Percentiles rank a stretch among this genome's conserved stretches.
Conservation (phyloP, 2,888 invertebrate species). For the Leucania comma region DNA sequence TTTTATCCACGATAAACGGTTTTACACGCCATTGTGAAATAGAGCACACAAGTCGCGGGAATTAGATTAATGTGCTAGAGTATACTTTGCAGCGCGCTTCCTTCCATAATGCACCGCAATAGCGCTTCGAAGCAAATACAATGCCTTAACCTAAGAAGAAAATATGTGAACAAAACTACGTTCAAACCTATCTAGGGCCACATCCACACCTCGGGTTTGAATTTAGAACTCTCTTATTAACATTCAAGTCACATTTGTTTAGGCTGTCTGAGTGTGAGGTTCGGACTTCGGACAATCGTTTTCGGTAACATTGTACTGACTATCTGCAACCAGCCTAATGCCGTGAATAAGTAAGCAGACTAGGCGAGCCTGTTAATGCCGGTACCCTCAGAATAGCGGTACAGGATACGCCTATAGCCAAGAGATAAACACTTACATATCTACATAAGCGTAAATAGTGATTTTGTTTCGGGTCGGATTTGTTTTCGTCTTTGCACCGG, state of each 20-base stretch:
- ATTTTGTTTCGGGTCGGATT: constrained; percentile 59
- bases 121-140: constrained; percentile 43
- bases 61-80: constrained; percentile 56
- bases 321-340: constrained; percentile 65
- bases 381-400: constrained; percentile 55
- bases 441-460: constrained; percentile 64
- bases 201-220: constrained; percentile 44
- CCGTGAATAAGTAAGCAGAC: constrained; percentile 69
- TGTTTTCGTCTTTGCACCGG: constrained; percentile 54
- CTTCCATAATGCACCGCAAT: constrained; percentile 54
- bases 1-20: constrained; percentile 25
- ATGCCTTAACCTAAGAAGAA: constrained; percentile 35
- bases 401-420: constrained; percentile 55
- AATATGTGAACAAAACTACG: constrained; percentile 47
- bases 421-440: constrained; percentile 62
- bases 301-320: constrained; percentile 60
- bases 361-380: constrained; percentile 61
- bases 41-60: constrained; percentile 37
- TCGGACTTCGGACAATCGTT: constrained; percentile 59
- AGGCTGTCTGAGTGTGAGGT: constrained; percentile 55
- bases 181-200: constrained; percentile 6
- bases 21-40: constrained; percentile 38
- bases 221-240: constrained; percentile 55
- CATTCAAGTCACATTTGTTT: constrained; percentile 65
- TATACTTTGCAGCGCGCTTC: constrained; percentile 49